Conservation (phyloP, 2,797 vertebrate genomes). For the Acanthiza pusilla region DNA sequence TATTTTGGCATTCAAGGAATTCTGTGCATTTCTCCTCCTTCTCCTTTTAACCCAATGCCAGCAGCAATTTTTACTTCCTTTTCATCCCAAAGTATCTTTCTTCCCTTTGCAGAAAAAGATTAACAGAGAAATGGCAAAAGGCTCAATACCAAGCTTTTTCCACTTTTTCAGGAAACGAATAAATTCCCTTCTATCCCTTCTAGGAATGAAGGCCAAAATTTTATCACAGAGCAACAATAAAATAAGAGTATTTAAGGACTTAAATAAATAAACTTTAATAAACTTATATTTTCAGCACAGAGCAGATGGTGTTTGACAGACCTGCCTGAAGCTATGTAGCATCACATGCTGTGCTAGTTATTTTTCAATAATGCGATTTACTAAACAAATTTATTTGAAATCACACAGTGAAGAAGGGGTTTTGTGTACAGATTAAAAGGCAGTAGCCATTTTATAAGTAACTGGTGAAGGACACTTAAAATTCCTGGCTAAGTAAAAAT, state of each 20-base stretch:
- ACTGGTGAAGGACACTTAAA: background rate
- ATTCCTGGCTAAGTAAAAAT: background rate
- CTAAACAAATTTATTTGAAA: slow-evolving; percentile 42
- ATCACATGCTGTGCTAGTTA: slow-evolving; percentile 28
- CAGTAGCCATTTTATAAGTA: background rate
- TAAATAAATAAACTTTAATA: slow-evolving; percentile 73
- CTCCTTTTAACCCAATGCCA: slow-evolving; percentile 9
- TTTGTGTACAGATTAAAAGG: background rate
- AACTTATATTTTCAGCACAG: slow-evolving; percentile 54
- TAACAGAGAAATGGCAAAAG: background rate
- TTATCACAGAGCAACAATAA: slow-evolving; percentile 33
- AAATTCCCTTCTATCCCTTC: slow-evolving; percentile 7
- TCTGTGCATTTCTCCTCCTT: background rate
- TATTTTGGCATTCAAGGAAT: background rate
- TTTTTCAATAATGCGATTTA: slow-evolving; percentile 61
- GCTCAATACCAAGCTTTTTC: background rate
- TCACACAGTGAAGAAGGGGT: background rate
- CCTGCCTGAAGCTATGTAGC: slow-evolving; percentile 46
- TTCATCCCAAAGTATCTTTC: background rate
- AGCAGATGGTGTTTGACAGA: slow-evolving; percentile 69
- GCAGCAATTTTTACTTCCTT: slow-evolving; percentile 8
- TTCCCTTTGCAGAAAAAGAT: background rate
- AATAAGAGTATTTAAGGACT: slow-evolving; percentile 59
- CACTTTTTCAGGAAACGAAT: background rate
- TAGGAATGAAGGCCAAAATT: slow-evolving; percentile 6